Conservation (phyloP, 2,888 invertebrate genomes). For the Ophonus ardosiacus region DNA sequence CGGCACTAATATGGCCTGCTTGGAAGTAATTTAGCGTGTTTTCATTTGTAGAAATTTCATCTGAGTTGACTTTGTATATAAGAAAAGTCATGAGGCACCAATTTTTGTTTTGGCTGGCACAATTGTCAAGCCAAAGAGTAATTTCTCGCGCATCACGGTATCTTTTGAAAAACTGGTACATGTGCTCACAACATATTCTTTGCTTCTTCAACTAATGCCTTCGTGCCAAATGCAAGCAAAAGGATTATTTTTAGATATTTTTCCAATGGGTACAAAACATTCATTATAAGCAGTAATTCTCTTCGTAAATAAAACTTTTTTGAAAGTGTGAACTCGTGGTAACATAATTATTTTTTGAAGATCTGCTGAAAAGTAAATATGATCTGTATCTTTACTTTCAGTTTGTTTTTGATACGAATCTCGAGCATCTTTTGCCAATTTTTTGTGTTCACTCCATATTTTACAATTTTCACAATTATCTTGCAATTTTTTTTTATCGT, state of each 20-base stretch:
- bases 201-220: too few species aligned
- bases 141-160: conserved; percentile 1
- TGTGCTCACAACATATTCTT: too few species aligned
- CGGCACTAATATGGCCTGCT: too few species aligned
- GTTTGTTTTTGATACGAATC: not conserved
- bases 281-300: too few species aligned
- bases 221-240: too few species aligned
- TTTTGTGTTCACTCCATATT: too few species aligned
- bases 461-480: conserved; percentile 26
- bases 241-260: too few species aligned
- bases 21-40: not conserved
- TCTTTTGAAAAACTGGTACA: not conserved
- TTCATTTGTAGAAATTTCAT: not conserved
- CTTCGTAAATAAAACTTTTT: too few species aligned
- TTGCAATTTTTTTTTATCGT: conserved; percentile 62
- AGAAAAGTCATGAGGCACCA: conserved; percentile 10
- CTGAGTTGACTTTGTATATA: conserved; percentile 1
- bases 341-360: conserved; percentile 13
- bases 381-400: conserved; percentile 2
- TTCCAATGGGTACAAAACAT: too few species aligned
- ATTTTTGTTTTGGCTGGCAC: conserved; percentile 4
- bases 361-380: conserved; percentile 2
- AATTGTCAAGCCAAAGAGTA: conserved; percentile 9
- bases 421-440: not conserved
- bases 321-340: not conserved